Evolutionary conservation across 2,888 invertebrate genomes (phyloP).

Genomic region (Phoenoteleia sp.): DNA sequence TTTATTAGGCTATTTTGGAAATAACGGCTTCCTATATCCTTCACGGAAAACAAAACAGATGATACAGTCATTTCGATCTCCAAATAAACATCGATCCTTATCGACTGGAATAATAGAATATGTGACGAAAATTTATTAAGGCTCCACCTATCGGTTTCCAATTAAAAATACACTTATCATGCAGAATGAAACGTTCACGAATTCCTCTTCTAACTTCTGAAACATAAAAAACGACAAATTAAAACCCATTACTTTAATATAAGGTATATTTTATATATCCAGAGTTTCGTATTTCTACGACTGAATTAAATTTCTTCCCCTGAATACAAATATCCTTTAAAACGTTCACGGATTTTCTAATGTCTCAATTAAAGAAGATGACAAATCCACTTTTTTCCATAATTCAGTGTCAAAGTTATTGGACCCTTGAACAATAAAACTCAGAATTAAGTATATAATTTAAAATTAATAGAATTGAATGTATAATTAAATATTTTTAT

Average conservation of each 20-base stretch:
- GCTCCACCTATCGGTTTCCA: conserved; percentile 2
- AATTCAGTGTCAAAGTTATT: conserved; percentile 43
- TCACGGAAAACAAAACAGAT: conserved; percentile 33
- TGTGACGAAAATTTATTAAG: neutral
- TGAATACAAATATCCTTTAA: conserved; percentile 58
- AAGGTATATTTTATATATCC: conserved; percentile 19
- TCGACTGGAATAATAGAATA: neutral
- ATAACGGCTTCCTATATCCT: conserved; percentile 27
- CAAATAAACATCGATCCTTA: conserved; percentile 22
- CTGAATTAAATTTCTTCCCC: conserved; percentile 45
- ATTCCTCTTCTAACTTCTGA: neutral
- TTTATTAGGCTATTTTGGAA: conserved; percentile 55
- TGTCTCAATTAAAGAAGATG: conserved; percentile 55
- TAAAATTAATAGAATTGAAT: too few relatives aligned
- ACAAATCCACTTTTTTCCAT: conserved; percentile 34
- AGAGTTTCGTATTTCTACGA: conserved; percentile 41
- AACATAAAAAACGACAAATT: conserved; percentile 27
- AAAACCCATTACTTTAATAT: conserved; percentile 34
- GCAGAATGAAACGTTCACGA: neutral
- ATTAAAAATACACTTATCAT: conserved; percentile 35
- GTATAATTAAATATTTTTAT: too few relatives aligned
- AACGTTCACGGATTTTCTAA: conserved; percentile 43
- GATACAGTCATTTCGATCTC: conserved; percentile 15
- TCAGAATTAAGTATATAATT: too few relatives aligned
- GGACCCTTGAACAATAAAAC: conserved; percentile 47